Conservation (phyloP, 2,888 invertebrate genomes). For the Xestia ashworthii region DNA sequence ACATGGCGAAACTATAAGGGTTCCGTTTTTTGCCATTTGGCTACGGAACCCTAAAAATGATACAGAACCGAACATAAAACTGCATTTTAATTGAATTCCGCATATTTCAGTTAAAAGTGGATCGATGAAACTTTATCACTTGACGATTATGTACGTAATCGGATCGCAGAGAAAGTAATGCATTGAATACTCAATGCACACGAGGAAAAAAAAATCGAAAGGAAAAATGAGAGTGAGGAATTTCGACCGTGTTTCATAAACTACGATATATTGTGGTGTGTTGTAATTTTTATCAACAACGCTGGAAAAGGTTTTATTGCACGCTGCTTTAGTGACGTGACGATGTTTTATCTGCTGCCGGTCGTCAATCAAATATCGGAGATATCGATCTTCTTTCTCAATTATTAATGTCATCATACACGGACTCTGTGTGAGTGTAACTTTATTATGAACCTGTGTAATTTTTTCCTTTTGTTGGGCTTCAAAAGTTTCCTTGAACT, state of each 20-base stretch:
- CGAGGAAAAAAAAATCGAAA: slow-evolving; percentile 82
- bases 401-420: slow-evolving; percentile 66
- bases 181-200: slow-evolving; percentile 79
- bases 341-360: slow-evolving; percentile 66
- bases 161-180: slow-evolving; percentile 86
- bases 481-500: slow-evolving; percentile 26
- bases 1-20: too few species aligned
- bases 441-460: slow-evolving; percentile 33
- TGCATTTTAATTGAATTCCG: slow-evolving; percentile 69
- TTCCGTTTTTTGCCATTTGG: too few species aligned
- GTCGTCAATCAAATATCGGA: slow-evolving; percentile 65
- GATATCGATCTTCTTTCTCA: slow-evolving; percentile 68
- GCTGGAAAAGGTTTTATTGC: slow-evolving; percentile 75
- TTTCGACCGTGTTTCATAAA: slow-evolving; percentile 83
- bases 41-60: too few species aligned
- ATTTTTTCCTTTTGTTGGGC: slow-evolving; percentile 17
- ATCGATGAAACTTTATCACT: slow-evolving; percentile 79
- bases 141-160: slow-evolving; percentile 79
- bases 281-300: slow-evolving; percentile 78
- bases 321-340: slow-evolving; percentile 69
- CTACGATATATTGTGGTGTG: slow-evolving; percentile 70
- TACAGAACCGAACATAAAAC: slow-evolving; percentile 39
- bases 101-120: slow-evolving; percentile 72
- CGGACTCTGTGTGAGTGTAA: slow-evolving; percentile 21
- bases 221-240: slow-evolving; percentile 85